These are phyloP conservation scores for Babylonia areolata DNA, from an alignment of 1,140 invertebrate species.

Conservation along the genomic window DNA sequence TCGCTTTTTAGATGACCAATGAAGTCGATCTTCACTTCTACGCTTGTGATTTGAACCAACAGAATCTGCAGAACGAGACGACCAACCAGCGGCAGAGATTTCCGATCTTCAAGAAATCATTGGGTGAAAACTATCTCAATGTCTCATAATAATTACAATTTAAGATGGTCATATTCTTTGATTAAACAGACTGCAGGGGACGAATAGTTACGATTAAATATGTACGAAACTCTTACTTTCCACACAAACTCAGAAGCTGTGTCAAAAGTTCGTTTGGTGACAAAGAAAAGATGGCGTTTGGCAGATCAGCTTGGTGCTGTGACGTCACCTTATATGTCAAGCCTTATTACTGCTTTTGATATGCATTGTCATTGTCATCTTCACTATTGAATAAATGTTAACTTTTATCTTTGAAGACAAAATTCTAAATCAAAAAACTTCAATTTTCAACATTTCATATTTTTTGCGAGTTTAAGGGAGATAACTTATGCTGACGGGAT, in stretches of 20 bases:
- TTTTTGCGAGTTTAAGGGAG: too few relatives aligned
- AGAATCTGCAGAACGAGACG: conserved; percentile 32
- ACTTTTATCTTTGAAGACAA: too few relatives aligned
- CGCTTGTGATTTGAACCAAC: conserved; percentile 31
- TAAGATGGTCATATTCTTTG: not conserved
- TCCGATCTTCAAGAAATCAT: conserved; percentile 38
- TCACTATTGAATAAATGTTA: too few relatives aligned
- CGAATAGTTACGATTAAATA: not conserved
- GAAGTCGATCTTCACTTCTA: conserved; percentile 36
- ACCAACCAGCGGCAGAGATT: conserved; percentile 38
- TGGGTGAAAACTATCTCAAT: conserved; percentile 5
- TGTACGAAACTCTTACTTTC: not conserved
- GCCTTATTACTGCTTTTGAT: too few relatives aligned
- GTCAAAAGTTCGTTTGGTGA: not conserved
- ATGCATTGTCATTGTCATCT: too few relatives aligned
- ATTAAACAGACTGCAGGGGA: not conserved
- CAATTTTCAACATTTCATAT: too few relatives aligned
- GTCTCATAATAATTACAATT: not conserved
- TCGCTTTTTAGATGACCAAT: conserved; percentile 35
- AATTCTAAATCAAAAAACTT: too few relatives aligned
- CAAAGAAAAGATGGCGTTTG: conserved; percentile 20
- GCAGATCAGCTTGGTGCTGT: not conserved
- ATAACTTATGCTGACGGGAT: too few relatives aligned
- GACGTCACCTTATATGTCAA: not conserved
- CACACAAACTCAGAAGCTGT: not conserved